Percentiles rank a stretch among this genome's conserved stretches.
phyloP scores from a whole-genome alignment of 2,797 vertebrate species.

The Austrolebias charrua region DNA sequence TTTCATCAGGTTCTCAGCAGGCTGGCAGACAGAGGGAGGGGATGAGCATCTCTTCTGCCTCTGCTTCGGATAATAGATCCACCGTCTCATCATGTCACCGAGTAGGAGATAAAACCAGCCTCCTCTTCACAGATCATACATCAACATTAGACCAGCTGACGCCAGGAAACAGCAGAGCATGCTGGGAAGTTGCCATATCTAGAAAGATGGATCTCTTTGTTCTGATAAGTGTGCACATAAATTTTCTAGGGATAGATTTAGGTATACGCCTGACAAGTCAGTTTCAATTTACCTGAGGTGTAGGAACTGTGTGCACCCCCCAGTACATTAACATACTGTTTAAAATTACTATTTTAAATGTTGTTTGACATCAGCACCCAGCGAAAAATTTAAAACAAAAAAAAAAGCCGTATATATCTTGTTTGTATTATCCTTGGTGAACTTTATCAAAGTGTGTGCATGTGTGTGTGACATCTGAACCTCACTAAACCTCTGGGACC shows the following conservation, averaged over 20 bases:
- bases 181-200: slow-evolving; percentile 67
- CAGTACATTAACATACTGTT: too few relatives aligned
- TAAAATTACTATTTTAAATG: not conserved
- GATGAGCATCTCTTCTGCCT: slow-evolving; percentile 39
- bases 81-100: slow-evolving; percentile 71
- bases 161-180: slow-evolving; percentile 67
- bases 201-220: slow-evolving; percentile 65
- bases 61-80: slow-evolving; percentile 70
- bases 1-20: slow-evolving; percentile 72
- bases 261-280: slow-evolving; percentile 20
- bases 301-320: not conserved
- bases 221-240: slow-evolving; percentile 59
- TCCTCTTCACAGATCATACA: slow-evolving; percentile 78
- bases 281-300: slow-evolving; percentile 29
- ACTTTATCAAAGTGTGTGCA: slow-evolving; percentile 7
- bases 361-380: slow-evolving; percentile 4
- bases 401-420: not conserved
- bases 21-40: slow-evolving; percentile 39
- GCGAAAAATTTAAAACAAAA: not conserved
- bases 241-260: slow-evolving; percentile 47
- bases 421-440: slow-evolving; percentile 10
- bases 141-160: slow-evolving; percentile 75
- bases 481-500: slow-evolving; percentile 19
- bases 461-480: slow-evolving; percentile 10
- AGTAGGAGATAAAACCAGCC: slow-evolving; percentile 71